Evolutionary conservation across 2,113 vertebrate species (phyloP).

Genomic region (Natator depressus): DNA sequence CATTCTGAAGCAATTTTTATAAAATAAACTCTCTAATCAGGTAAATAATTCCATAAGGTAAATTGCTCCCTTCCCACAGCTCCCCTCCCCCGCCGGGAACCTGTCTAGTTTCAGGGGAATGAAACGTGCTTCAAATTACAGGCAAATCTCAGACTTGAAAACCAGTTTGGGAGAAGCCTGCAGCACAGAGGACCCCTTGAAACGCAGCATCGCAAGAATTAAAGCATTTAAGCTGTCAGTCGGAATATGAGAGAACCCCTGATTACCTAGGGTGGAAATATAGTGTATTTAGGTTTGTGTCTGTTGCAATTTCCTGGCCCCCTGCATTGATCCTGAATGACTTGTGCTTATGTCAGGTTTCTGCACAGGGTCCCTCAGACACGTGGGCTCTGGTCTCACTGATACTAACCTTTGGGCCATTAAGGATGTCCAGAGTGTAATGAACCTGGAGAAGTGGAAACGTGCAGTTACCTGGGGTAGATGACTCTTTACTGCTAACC

Average conservation of each 20-base stretch:
- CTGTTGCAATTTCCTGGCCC: constrained; percentile 91
- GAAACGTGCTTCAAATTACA: constrained; percentile 82
- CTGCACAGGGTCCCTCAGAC: not conserved
- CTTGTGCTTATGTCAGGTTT: constrained; percentile 65
- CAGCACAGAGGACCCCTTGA: constrained; percentile 44
- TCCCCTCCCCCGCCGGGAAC: constrained; percentile 81
- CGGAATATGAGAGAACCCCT: constrained; percentile 86
- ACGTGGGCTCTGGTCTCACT: constrained; percentile 47
- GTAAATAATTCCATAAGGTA: constrained; percentile 86
- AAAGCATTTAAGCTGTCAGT: constrained; percentile 93
- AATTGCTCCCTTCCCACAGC: constrained; percentile 88
- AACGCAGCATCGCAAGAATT: constrained; percentile 82
- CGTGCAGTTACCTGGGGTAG: fast-evolving
- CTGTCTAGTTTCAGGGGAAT: constrained; percentile 85
- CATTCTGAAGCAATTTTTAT: constrained; percentile 82
- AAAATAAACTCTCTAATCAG: constrained; percentile 95
- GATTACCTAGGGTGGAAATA: constrained; percentile 89
- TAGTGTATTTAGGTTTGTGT: constrained; percentile 91
- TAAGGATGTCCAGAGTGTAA: constrained; percentile 44
- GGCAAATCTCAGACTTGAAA: constrained; percentile 57
- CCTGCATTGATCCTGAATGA: constrained; percentile 86
- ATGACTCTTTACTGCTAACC: not conserved
- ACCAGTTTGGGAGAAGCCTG: constrained; percentile 32
- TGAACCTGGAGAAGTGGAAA: not conserved
- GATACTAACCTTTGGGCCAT: constrained; percentile 59